Conservation (phyloP, 1,140 invertebrate genomes). For the Euschistus heros region DNA sequence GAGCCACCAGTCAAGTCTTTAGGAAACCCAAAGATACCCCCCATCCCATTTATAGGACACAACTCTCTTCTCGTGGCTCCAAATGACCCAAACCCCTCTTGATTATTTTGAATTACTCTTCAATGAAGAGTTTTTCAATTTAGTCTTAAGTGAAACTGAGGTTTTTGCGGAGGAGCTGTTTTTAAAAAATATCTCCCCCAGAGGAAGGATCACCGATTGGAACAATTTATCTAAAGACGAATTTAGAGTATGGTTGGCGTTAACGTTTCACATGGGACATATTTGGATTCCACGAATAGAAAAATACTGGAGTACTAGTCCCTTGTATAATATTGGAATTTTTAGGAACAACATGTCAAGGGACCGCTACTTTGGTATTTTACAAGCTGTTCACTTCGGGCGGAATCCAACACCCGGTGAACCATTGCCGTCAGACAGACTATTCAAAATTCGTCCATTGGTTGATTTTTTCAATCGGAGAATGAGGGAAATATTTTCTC, state of each 20-base stretch:
- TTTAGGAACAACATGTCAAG: neutral
- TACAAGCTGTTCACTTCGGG: neutral
- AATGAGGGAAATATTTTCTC: slow-evolving; percentile 20
- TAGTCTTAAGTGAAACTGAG: neutral
- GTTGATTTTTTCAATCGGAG: slow-evolving; percentile 10
- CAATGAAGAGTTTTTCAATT: neutral
- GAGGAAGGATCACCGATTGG: neutral
- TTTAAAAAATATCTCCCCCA: neutral
- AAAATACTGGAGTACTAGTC: neutral
- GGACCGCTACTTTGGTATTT: neutral
- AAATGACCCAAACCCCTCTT: neutral
- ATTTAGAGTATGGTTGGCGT: neutral
- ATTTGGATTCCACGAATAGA: neutral
- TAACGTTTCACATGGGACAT: neutral
- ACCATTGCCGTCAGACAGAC: slow-evolving; percentile 1
- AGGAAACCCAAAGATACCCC: too few species aligned
- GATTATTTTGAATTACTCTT: neutral
- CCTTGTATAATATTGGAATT: neutral
- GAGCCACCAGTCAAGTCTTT: too few species aligned
- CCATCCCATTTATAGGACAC: neutral
- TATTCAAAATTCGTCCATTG: slow-evolving; percentile 19
- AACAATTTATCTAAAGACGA: neutral
- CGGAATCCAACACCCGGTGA: neutral
- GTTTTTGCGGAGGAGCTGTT: neutral
- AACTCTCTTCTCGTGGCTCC: neutral